phyloP scores from a whole-genome alignment of 2,797 vertebrate species.

The Molossus molossus region DNA sequence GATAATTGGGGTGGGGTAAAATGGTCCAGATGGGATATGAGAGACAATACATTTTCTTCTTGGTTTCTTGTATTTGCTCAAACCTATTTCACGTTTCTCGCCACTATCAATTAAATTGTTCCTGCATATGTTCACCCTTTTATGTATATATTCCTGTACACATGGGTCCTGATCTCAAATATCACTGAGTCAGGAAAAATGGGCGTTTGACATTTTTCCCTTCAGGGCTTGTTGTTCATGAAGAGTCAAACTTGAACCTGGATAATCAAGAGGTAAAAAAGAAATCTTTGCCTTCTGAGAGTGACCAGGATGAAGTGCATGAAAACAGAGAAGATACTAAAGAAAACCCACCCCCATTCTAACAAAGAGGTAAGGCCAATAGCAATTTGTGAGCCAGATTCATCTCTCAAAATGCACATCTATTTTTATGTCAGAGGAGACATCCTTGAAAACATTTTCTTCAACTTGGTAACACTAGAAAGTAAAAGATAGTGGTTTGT shows the following conservation, averaged over 20 bases:
- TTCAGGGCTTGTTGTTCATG: too few relatives aligned
- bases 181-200: background rate
- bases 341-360: background rate
- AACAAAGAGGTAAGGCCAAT: background rate
- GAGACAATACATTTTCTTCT: background rate
- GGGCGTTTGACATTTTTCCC: too few relatives aligned
- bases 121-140: background rate
- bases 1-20: background rate
- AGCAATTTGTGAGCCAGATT: background rate
- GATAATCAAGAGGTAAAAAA: background rate
- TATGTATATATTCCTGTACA: background rate
- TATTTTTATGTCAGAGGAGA: background rate
- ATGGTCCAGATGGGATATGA: too few relatives aligned
- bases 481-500: background rate
- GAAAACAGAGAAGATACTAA: background rate
- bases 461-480: background rate
- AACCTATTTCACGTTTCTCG: background rate
- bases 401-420: background rate
- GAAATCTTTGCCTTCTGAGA: background rate
- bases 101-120: background rate
- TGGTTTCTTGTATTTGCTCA: background rate
- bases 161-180: background rate
- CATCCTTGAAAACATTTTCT: background rate
- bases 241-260: background rate
- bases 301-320: background rate